phyloP scores from a whole-genome alignment of 2,797 vertebrate species.

The Syndactyla subalaris region DNA sequence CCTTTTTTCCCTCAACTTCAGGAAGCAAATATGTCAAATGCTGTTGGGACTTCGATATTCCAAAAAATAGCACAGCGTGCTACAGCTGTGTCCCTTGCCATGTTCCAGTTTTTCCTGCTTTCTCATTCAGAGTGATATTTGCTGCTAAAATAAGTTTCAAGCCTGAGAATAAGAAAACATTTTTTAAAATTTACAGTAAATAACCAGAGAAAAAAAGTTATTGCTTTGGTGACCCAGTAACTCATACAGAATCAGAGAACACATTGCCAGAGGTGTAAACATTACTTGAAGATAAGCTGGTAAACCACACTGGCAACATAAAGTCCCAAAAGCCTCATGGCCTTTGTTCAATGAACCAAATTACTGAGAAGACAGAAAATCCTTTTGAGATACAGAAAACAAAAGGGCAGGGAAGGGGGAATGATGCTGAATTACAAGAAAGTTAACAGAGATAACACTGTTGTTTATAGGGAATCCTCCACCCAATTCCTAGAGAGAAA shows the following conservation, averaged over 20 bases:
- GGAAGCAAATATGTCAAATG: background rate
- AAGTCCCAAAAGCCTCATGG: background rate
- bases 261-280: background rate
- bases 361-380: background rate
- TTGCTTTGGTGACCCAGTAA: background rate
- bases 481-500: background rate
- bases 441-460: background rate
- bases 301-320: background rate
- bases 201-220: background rate
- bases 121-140: background rate
- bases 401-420: background rate
- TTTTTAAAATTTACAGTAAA: conserved; percentile 1
- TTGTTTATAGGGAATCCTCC: background rate
- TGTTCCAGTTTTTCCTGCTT: background rate
- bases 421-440: background rate
- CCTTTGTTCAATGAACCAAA: background rate
- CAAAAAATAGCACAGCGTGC: background rate
- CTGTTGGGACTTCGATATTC: background rate
- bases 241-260: background rate
- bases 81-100: background rate
- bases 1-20: background rate
- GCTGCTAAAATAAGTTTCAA: background rate
- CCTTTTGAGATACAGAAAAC: background rate
- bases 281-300: background rate
- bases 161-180: background rate